Conservation (phyloP, 1,140 invertebrate genomes). For the Nasonia giraulti region DNA sequence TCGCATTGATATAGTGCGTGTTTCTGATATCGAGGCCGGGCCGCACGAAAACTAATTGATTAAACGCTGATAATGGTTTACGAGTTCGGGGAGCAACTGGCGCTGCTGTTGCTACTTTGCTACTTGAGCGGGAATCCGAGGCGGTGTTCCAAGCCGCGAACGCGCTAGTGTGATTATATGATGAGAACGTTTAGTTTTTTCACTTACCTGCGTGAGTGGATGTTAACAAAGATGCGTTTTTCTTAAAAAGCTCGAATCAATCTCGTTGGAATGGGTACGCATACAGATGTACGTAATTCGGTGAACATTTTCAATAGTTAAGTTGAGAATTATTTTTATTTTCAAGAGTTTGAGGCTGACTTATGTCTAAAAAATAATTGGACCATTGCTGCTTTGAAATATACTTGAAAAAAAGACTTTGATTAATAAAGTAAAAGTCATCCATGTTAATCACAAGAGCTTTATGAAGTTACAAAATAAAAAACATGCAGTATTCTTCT, state of each 20-base stretch:
- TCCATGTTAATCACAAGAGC: neutral
- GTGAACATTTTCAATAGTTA: neutral
- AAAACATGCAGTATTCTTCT: too few relatives aligned
- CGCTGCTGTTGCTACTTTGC: neutral
- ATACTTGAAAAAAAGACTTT: neutral
- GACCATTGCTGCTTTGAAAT: too few relatives aligned
- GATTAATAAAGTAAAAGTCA: neutral
- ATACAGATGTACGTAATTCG: neutral
- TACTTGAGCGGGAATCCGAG: neutral
- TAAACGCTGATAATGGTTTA: constrained; percentile 46
- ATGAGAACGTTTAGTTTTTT: neutral
- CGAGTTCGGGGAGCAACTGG: neutral
- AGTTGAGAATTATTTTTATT: neutral
- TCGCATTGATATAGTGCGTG: constrained; percentile 20
- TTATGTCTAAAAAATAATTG: too few relatives aligned
- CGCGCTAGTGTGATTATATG: neutral
- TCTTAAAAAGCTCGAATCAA: too few relatives aligned
- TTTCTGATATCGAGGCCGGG: constrained; percentile 11
- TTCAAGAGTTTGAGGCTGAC: neutral
- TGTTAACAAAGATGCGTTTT: too few relatives aligned
- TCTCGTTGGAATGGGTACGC: too few relatives aligned
- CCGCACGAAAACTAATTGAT: constrained; percentile 47
- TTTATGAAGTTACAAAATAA: neutral
- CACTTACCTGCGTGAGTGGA: neutral
- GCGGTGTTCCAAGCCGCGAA: neutral